Conservation (phyloP, 2,113 vertebrate species). For the Alaudala cheleensis region DNA sequence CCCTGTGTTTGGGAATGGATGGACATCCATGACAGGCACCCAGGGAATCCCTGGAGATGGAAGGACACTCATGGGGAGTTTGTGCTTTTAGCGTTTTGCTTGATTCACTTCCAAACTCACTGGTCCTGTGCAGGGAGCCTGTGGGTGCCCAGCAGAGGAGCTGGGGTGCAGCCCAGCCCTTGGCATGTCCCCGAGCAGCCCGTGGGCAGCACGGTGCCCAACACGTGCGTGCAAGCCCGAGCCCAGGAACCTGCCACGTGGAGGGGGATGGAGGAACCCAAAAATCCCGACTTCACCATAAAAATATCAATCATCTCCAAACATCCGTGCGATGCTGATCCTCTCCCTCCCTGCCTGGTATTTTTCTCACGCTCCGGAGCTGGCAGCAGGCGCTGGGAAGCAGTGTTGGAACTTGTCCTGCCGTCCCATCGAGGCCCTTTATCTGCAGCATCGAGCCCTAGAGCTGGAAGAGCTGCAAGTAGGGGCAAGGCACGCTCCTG, state of each 20-base stretch:
- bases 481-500: conserved; percentile 59
- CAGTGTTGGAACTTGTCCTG: conserved; percentile 72
- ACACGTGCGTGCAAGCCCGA: not conserved
- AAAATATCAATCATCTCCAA: conserved; percentile 66
- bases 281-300: conserved; percentile 43
- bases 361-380: conserved; percentile 79
- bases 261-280: conserved; percentile 21
- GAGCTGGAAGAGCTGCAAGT: conserved; percentile 66
- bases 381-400: conserved; percentile 58
- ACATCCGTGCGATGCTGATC: conserved; percentile 52
- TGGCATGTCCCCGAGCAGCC: not conserved
- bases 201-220: not conserved
- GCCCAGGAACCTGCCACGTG: not conserved
- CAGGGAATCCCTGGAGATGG: not conserved
- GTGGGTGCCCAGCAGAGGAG: not conserved
- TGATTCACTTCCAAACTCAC: not conserved
- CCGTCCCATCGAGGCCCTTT: conserved; percentile 46
- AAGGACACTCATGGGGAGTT: fast-evolving
- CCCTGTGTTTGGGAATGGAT: not conserved
- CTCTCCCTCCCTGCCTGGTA: conserved; percentile 39
- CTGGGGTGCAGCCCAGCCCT: not conserved
- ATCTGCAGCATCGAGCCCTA: conserved; percentile 54
- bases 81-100: not conserved
- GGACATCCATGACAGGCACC: fast-evolving
- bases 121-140: not conserved